These are phyloP conservation scores for Psittacara wagleri DNA, from an alignment of 2,113 vertebrate species.

Conservation along the genomic window DNA sequence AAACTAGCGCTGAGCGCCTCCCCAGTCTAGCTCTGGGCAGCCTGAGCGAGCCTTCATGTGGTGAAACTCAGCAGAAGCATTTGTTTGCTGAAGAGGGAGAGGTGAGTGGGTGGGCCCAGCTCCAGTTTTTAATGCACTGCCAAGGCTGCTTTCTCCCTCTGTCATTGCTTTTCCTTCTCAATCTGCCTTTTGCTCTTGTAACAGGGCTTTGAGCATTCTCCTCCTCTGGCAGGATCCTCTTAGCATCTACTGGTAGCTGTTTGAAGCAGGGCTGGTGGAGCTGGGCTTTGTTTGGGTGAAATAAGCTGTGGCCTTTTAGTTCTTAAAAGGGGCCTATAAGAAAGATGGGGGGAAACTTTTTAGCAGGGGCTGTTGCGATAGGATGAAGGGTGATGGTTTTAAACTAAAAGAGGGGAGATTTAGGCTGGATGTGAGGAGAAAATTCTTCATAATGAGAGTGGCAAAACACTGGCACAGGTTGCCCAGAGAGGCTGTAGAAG, in stretches of 20 bases:
- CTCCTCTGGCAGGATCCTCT: neutral
- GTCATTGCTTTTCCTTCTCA: neutral
- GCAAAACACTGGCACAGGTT: neutral
- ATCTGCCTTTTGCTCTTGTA: neutral
- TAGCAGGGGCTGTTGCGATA: neutral
- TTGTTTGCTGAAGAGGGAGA: slow-evolving; percentile 27
- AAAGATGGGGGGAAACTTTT: neutral
- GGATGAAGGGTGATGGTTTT: neutral
- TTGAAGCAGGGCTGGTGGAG: neutral
- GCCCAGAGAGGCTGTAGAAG: neutral
- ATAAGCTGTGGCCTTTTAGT: neutral
- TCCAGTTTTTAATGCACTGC: neutral
- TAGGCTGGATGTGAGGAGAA: neutral
- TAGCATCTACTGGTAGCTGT: neutral
- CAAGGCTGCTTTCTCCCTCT: neutral
- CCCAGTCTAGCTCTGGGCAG: neutral
- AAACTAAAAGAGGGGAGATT: neutral
- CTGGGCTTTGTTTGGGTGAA: neutral
- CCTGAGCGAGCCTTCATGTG: neutral
- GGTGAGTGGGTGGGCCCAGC: neutral
- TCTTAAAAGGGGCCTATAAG: neutral
- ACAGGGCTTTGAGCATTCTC: neutral
- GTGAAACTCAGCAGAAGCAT: neutral
- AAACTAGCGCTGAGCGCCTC: rapidly evolving
- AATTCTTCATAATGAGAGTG: neutral